Base-by-base conservation (phyloP, 2,888 invertebrate genomes). In the Epiblema foenella region DNA sequence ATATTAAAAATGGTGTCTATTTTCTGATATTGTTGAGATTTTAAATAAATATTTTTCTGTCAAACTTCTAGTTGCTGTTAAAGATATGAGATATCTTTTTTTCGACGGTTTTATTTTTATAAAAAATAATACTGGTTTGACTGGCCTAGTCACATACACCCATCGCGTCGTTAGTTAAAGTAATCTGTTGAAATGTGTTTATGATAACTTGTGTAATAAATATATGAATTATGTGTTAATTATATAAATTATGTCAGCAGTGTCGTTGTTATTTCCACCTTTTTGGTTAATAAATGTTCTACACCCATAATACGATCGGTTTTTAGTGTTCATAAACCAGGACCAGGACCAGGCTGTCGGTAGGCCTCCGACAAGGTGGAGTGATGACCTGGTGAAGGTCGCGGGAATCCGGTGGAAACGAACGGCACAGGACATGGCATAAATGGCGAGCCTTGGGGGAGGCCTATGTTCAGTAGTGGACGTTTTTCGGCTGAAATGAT, bases 221-320 rank as follows among this genome's bases (percentile, higher is more conserved):
- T 77, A 79, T 82, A 81, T 76, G 77, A 64, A 80, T 75, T 88
- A 86, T 89, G 89, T 92, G 91, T 91, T 90, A 87, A 87, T 83
- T 89, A 91, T 89, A 91, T 88, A 85, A 89, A 89, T 88, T 87
- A 89, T 89, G 86, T 90, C 91, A 83, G 92, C 91, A 89, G 82
- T 82, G 75, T 76, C 78, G 78, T 85, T 83, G 87, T 75, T 62
- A 71, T 78, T 72, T 66, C n/a, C 42, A 8, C 49, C 24, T 52
- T 66, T 37, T 29, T 12, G 15, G 42, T 42, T 42, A 4, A 42
- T n/a, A n/a, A n/a, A n/a, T n/a, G n/a, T n/a, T n/a, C n/a, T n/a
- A n/a, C n/a, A n/a, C n/a, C n/a, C n/a, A n/a, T n/a, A n/a, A n/a
- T n/a, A n/a, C n/a, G n/a, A n/a, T n/a, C n/a, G n/a, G n/a, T n/a